Conservation (phyloP, 1,140 invertebrate species). For the Drosophila sproati region DNA sequence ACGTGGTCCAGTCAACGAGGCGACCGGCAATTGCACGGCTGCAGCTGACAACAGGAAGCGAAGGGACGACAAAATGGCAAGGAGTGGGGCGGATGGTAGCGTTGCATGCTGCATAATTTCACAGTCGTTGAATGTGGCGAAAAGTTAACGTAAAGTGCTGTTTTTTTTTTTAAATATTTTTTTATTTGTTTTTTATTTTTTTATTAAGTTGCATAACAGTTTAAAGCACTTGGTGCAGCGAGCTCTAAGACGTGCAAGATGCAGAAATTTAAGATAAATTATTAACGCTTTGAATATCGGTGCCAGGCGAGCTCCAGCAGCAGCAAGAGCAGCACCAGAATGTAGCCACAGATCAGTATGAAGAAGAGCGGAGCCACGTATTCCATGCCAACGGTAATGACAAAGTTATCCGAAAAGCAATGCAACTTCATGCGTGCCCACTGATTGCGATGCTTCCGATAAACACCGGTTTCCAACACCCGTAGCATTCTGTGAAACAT, state of each 20-base stretch:
- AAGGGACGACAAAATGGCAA: constrained; percentile 16
- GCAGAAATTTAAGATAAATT: constrained; percentile 8
- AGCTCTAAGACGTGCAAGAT: constrained; percentile 1
- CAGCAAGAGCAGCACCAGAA: constrained; percentile 63
- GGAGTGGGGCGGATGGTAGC: constrained; percentile 13
- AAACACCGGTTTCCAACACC: constrained; percentile 70
- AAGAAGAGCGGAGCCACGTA: constrained; percentile 80
- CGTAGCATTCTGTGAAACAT: constrained; percentile 52
- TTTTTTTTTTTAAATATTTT: constrained; percentile 31
- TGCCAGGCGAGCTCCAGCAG: constrained; percentile 63
- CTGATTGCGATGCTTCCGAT: constrained; percentile 62
- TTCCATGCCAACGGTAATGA: constrained; percentile 78
- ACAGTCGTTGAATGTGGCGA: constrained; percentile 35
- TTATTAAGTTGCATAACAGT: constrained; percentile 55
- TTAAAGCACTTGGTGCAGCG: constrained; percentile 45
- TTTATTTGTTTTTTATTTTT: constrained; percentile 17
- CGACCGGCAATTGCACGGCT: constrained; percentile 52
- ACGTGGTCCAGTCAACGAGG: constrained; percentile 54
- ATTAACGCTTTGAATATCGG: constrained; percentile 38
- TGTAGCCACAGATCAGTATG: constrained; percentile 64
- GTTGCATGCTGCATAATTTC: constrained; percentile 67
- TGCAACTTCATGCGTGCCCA: constrained; percentile 68
- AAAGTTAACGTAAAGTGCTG: constrained; percentile 74
- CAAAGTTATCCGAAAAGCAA: constrained; percentile 71
- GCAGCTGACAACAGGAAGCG: constrained; percentile 64